phyloP scores from a whole-genome alignment of 2,113 vertebrate genomes.

The Dermatemys mawii region DNA sequence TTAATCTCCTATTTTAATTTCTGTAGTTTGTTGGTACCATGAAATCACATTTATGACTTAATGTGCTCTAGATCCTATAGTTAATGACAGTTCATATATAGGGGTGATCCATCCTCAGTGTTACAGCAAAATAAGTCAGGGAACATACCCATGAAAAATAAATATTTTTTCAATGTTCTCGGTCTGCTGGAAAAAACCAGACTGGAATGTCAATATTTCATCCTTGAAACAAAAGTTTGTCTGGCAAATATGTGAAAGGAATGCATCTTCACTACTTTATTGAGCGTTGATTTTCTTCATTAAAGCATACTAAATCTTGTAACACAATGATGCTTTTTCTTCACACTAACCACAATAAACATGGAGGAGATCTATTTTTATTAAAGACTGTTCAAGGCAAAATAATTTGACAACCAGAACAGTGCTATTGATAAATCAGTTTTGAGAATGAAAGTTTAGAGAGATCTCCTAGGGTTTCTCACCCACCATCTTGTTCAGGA shows the following conservation, averaged over 20 bases:
- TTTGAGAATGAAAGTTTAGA: constrained; percentile 35
- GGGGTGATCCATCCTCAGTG: background rate
- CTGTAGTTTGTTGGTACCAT: background rate
- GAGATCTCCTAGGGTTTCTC: constrained; percentile 10
- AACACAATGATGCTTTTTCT: background rate
- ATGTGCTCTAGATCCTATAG: background rate
- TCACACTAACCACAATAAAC: constrained; percentile 25
- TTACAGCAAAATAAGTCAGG: background rate
- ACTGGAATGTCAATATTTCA: background rate
- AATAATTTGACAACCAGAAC: constrained; percentile 28
- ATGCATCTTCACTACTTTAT: background rate
- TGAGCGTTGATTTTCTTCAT: background rate
- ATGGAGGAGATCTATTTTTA: constrained; percentile 18
- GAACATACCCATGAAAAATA: constrained; percentile 14
- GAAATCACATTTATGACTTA: background rate
- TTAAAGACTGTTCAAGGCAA: background rate
- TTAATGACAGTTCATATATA: background rate
- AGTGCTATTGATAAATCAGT: constrained; percentile 2
- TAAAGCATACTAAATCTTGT: background rate
- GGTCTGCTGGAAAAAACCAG: background rate
- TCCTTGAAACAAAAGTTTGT: background rate
- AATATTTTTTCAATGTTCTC: background rate
- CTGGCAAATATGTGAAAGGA: background rate
- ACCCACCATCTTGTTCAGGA: background rate
- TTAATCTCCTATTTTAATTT: background rate